Conservation (phyloP, 2,113 vertebrate species). For the Mustelus asterias region DNA sequence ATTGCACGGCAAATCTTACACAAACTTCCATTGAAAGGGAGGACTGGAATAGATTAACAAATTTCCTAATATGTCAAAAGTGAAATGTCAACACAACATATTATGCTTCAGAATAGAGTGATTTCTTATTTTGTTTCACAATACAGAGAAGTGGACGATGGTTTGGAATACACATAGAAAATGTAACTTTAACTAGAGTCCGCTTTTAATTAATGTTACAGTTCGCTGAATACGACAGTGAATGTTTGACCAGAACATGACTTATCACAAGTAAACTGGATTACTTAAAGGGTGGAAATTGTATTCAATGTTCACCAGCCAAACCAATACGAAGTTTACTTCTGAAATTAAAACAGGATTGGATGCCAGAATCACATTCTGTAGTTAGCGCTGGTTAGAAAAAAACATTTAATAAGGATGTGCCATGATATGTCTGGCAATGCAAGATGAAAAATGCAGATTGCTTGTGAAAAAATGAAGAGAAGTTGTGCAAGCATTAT, state of each 20-base stretch:
- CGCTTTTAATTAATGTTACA: not conserved
- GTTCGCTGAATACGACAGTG: not conserved
- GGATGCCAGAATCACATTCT: too few species aligned
- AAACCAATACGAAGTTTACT: too few species aligned
- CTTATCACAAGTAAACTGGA: not conserved
- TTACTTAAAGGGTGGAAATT: not conserved
- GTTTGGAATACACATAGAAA: not conserved
- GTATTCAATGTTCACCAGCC: not conserved
- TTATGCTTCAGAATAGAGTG: not conserved
- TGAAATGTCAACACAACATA: not conserved
- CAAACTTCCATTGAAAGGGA: not conserved
- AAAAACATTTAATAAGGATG: too few species aligned
- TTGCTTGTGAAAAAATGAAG: too few species aligned
- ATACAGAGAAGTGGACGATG: not conserved
- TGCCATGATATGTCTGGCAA: too few species aligned
- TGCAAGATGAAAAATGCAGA: too few species aligned
- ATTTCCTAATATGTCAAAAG: not conserved
- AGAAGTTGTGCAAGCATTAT: too few species aligned
- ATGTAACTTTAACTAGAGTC: not conserved
- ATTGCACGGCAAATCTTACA: not conserved
- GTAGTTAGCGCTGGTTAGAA: too few species aligned
- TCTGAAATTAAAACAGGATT: too few species aligned
- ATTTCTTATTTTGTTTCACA: not conserved
- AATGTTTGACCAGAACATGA: not conserved
- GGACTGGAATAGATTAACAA: not conserved